A percentile compares a stretch with the other conserved stretches of the same genome.
Evolutionary conservation across 2,113 vertebrate genomes (phyloP).

Genomic region (Hypocryptadius cinnamomeus): DNA sequence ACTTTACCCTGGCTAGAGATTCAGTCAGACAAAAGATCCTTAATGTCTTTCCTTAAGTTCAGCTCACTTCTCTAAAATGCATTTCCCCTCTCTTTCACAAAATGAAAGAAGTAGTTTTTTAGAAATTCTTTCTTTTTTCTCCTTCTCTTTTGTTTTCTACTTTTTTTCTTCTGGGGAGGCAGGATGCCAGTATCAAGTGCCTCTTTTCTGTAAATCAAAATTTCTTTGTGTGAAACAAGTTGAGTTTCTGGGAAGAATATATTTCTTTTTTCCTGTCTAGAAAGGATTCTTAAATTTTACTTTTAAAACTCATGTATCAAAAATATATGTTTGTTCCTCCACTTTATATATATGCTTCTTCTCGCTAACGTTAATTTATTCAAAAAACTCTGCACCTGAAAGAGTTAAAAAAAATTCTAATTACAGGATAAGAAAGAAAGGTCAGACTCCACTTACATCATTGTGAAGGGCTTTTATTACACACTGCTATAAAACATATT

Average conservation of each 20-base stretch:
- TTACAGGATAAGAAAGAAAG: slow-evolving; percentile 64
- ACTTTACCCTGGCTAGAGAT: slow-evolving; percentile 30
- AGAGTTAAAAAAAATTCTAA: slow-evolving; percentile 69
- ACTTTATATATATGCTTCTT: neutral
- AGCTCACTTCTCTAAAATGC: slow-evolving; percentile 12
- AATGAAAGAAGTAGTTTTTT: neutral
- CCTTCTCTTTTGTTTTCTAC: no score
- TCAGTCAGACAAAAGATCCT: slow-evolving; percentile 33
- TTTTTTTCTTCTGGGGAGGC: neutral
- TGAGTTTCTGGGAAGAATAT: neutral
- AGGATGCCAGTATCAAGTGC: neutral
- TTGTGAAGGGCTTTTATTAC: slow-evolving; percentile 64
- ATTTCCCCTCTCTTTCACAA: neutral
- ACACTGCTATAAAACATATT: slow-evolving; percentile 58
- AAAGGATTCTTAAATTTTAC: neutral
- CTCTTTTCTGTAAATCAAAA: neutral
- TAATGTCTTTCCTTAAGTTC: slow-evolving; percentile 21
- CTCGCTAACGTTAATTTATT: slow-evolving; percentile 44
- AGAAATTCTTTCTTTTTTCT: neutral
- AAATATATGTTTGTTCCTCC: neutral
- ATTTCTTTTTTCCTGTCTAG: neutral
- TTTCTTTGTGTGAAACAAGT: neutral
- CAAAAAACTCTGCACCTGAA: slow-evolving; percentile 36
- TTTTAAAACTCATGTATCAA: neutral
- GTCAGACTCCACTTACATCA: slow-evolving; percentile 63